Conservation (phyloP, 92 coral and sea anemone species). For the Zoanthus sociatus region DNA sequence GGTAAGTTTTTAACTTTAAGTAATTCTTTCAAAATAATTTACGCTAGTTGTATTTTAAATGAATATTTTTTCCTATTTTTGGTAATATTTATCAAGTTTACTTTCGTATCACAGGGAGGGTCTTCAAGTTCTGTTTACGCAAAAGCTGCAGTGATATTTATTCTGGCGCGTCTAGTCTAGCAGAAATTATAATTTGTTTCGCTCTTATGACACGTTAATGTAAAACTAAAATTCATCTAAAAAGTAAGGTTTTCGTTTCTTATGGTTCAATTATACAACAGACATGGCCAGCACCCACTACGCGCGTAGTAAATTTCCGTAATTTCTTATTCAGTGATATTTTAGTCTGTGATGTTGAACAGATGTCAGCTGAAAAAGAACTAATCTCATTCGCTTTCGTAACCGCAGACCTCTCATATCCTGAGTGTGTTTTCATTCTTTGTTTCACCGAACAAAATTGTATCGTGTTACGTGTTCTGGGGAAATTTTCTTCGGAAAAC, state of each 20-base stretch:
- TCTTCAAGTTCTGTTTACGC: slow-evolving; percentile 33
- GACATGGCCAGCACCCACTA: background rate
- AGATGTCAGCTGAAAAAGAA: background rate
- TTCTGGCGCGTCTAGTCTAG: slow-evolving; percentile 46
- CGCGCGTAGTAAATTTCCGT: slow-evolving; percentile 24
- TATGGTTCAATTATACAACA: background rate
- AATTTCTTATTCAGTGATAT: slow-evolving; percentile 28
- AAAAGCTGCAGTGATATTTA: slow-evolving; percentile 37
- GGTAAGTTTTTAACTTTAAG: slow-evolving; percentile 68
- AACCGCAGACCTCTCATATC: slow-evolving; percentile 2
- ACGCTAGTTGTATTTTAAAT: slow-evolving; percentile 23
- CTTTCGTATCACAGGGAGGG: slow-evolving; percentile 19
- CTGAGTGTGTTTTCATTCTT: background rate
- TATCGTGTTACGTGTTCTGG: slow-evolving; percentile 18
- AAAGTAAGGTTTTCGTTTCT: background rate
- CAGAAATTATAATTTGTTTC: slow-evolving; percentile 9
- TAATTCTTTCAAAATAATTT: background rate
- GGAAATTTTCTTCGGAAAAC: background rate
- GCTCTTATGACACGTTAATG: background rate
- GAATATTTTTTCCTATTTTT: slow-evolving; percentile 54
- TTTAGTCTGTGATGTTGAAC: slow-evolving; percentile 42
- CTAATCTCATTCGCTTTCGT: background rate
- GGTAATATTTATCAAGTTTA: slow-evolving; percentile 53
- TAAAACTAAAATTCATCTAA: background rate
- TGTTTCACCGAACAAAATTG: background rate